Evolutionary conservation across 2,113 vertebrate genomes (phyloP).

Genomic region (Coracopsis vasa): DNA sequence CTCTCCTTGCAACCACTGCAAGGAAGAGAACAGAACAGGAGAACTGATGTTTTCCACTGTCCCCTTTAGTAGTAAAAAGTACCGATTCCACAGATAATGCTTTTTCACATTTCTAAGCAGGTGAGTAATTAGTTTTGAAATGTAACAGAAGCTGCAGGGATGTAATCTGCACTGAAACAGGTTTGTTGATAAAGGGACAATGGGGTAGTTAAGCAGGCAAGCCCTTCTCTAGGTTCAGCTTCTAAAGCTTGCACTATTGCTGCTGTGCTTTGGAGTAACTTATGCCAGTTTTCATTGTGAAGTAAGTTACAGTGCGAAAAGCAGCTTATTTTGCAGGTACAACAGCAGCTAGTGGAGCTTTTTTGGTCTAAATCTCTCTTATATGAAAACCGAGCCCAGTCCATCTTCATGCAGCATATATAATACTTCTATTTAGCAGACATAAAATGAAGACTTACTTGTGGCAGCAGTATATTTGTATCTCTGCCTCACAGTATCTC

Average conservation of each 20-base stretch:
- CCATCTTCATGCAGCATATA: background rate
- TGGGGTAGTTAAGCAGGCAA: background rate
- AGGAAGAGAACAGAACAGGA: background rate
- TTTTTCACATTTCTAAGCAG: background rate
- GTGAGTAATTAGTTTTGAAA: background rate
- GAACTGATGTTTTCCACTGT: background rate
- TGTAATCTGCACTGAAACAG: background rate
- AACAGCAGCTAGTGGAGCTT: background rate
- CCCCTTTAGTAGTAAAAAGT: background rate
- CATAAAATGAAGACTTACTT: background rate
- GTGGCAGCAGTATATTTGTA: background rate
- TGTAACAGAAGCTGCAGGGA: background rate
- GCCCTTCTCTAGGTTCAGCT: background rate
- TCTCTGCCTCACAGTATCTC: background rate
- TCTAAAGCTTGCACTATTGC: background rate
- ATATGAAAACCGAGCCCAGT: background rate
- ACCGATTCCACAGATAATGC: background rate
- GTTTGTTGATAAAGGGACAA: background rate
- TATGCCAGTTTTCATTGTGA: background rate
- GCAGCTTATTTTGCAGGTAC: background rate
- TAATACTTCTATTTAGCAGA: background rate
- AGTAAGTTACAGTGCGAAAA: background rate
- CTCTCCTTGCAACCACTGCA: background rate
- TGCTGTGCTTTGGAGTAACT: background rate
- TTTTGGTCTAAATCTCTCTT: background rate